A percentile compares a stretch with the other conserved stretches of the same genome.
Evolutionary conservation across 2,888 invertebrate species (phyloP).

Genomic region (Chymomyza procnemis): DNA sequence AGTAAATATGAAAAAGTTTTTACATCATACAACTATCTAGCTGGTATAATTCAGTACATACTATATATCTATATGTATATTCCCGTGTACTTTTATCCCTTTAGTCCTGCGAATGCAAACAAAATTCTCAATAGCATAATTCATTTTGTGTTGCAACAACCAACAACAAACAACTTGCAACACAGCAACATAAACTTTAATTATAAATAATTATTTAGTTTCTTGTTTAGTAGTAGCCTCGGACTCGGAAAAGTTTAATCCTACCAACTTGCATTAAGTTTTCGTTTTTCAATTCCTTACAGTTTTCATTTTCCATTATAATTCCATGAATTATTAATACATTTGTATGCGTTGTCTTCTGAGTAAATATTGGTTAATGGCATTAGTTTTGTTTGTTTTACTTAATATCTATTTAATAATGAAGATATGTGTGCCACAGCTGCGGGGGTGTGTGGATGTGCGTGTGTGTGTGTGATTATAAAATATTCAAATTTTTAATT

Average conservation of each 20-base stretch:
- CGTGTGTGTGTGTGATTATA: too few species aligned
- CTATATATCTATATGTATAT: not conserved
- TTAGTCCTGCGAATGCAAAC: not conserved
- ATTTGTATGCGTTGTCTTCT: not conserved
- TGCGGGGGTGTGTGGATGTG: not conserved
- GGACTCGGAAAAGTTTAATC: not conserved
- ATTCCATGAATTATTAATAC: not conserved
- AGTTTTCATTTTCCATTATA: not conserved
- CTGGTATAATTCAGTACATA: not conserved
- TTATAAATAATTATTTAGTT: slow-evolving; percentile 50
- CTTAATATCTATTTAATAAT: not conserved
- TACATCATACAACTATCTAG: not conserved
- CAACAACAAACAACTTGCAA: not conserved
- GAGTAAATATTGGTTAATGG: not conserved
- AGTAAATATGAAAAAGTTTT: not conserved
- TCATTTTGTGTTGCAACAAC: slow-evolving; percentile 1
- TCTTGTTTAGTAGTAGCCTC: not conserved
- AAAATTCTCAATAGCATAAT: not conserved
- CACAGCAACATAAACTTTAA: slow-evolving; percentile 37
- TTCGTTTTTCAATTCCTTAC: not conserved
- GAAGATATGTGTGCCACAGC: not conserved
- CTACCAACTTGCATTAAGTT: not conserved
- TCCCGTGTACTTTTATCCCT: not conserved
- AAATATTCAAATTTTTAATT: too few species aligned
- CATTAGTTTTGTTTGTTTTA: not conserved